Base-by-base conservation (phyloP, 2,113 vertebrate species). In the Panthera leo region DNA sequence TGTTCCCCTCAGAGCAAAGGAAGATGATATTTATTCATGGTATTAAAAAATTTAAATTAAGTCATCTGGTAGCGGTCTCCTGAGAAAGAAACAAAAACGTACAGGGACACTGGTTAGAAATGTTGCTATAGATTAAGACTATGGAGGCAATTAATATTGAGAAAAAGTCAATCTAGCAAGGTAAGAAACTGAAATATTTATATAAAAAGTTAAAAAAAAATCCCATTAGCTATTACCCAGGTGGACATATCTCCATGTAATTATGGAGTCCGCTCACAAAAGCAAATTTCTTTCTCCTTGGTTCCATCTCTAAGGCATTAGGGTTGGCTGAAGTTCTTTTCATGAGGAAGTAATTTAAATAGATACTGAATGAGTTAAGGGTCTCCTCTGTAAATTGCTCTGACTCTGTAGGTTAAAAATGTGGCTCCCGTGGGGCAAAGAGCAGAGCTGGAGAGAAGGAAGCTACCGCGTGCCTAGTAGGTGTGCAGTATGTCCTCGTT, bases 301-400 rank as follows among this genome's bases (percentile, higher is more conserved):
- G 89, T 76, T 92, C 91, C 92, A 94, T 97, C 97, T 98, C 97
- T 85, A 89, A 97, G 97, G 92, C 78, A 96, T 97, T 96, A 1
- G 86, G 88, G 58, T 92, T 91, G 93, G 94, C 88, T 89, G 65
- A 85, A 75, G 67, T 76, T 96, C 97, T 96, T 96, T 98, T 98
- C 96, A 94, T 53, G 95, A 91, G 93, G 93, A 98, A 97, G 93
- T 97, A 94, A 98, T 98, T 97, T 98, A 97, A 97, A 98, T 96
- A 96, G 97, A 98, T 85, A 78, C 86, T 51, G 95, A 84, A 89
- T 3, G 67, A 96, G 96, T 94, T 92, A 94, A 94, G 93, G 96
- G 97, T 91, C 86, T 94, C n/a, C 68, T 88, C 68, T 95, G 71
- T 55, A 90, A 96, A 86, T 92, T 96, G 85, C 83, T 91, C 92